Evolutionary conservation across 2,113 vertebrate genomes (phyloP).

Genomic region (Lipophrys pholis): DNA sequence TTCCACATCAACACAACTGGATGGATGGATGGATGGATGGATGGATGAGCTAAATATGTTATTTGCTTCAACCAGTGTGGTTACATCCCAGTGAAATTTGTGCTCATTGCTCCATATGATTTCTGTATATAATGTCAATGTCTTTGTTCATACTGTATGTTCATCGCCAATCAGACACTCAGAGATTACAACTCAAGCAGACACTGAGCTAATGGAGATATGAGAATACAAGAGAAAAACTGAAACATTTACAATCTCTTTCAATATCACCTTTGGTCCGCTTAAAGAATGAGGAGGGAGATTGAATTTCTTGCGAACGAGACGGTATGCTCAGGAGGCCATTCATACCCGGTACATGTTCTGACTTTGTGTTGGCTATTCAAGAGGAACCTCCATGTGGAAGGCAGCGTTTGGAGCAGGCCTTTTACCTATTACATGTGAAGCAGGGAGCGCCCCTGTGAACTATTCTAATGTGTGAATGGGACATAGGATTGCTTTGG

Average conservation of each 20-base stretch:
- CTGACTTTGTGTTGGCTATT: slow-evolving; percentile 76
- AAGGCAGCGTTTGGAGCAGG: slow-evolving; percentile 77
- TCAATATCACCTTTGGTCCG: slow-evolving; percentile 66
- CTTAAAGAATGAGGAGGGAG: slow-evolving; percentile 68
- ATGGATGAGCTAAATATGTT: no score
- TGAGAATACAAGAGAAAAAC: slow-evolving; percentile 18
- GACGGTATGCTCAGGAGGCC: slow-evolving; percentile 63
- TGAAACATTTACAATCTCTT: slow-evolving; percentile 54
- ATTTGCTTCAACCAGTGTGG: no score
- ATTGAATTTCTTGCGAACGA: slow-evolving; percentile 74
- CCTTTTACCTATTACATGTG: slow-evolving; percentile 79
- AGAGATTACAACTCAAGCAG: neutral
- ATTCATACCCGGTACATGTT: slow-evolving; percentile 72
- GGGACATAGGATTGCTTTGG: slow-evolving; percentile 14
- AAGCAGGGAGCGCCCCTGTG: slow-evolving; percentile 70
- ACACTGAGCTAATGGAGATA: slow-evolving; percentile 21
- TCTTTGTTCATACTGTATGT: slow-evolving; percentile 8
- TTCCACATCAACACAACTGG: no score
- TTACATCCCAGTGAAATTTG: no score
- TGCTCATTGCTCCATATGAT: no score
- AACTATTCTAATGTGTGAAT: slow-evolving; percentile 76
- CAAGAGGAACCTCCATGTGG: slow-evolving; percentile 76
- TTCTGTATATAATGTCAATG: no score
- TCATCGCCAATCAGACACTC: slow-evolving; percentile 35
- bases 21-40: no score